Base-by-base conservation (phyloP, 2,888 invertebrate species). In the Allacma fusca region DNA sequence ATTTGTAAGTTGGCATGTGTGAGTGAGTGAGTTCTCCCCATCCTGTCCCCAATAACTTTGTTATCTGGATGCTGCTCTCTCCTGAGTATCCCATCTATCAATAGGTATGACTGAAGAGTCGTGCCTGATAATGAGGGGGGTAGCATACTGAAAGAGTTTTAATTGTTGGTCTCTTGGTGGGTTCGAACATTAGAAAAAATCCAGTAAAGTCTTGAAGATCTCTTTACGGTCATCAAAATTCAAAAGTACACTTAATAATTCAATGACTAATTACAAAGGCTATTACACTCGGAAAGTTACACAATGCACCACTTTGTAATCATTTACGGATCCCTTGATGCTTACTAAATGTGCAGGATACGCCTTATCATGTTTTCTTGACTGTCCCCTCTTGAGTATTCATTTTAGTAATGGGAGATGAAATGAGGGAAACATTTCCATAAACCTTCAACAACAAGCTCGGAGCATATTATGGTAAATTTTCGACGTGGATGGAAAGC, bases 371-470 rank as follows among this genome's bases (percentile, higher is more conserved):
- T 62, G 24, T 62, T 24, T 62, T 62, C 24, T 9, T 9, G 24
- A 62, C 62, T 62, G 26, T 43, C 50, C 21, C 26, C 40, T 34
- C 68, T 21, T 62, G 24, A 24, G 24, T 26, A 23, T 70, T 44
- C 23, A 70, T 50, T 70, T 50, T 72, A 7, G 29, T 72, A 57
- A 72, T 72, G 73, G 59, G 62, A 62, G 62, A 62, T 28, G 13
- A 59, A 73, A 73, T 73, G 73, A 62, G 62, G 24, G 62, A 19
- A 73, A 59, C 34, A 73, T 73, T 73, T 73, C 73, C 73, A 73
- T 73, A 73, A 73, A 73, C 62, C 62, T 62, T 62, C 62, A 24
- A 62, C 62, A 62, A 62, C 4, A 62, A 26, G 24, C 62, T 62
- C 62, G 5, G 26, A 62, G 62, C 62, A 24, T 50, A 50, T 50